phyloP scores from a whole-genome alignment of 2,888 invertebrate genomes.

The Orthosia gracilis region DNA sequence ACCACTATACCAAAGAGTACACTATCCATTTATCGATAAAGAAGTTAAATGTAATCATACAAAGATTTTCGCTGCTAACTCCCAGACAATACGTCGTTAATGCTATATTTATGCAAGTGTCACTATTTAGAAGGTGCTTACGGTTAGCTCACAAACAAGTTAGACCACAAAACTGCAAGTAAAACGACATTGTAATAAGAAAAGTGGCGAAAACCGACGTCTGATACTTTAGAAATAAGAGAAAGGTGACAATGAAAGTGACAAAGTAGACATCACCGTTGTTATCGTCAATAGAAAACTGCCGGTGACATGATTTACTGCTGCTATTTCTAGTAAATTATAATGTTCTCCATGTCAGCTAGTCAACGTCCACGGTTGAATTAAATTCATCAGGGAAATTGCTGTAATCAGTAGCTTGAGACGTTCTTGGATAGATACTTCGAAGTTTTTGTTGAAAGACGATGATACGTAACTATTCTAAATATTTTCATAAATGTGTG shows the following conservation, averaged over 20 bases:
- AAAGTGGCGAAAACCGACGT: slow-evolving; percentile 49
- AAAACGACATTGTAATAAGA: slow-evolving; percentile 36
- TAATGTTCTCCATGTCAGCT: neutral
- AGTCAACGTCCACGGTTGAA: neutral
- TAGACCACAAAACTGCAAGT: slow-evolving; percentile 53
- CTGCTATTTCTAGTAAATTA: slow-evolving; percentile 23
- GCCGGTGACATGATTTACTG: slow-evolving; percentile 31
- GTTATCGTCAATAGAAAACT: slow-evolving; percentile 59
- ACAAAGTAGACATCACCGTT: slow-evolving; percentile 47
- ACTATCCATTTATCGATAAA: neutral
- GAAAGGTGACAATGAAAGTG: slow-evolving; percentile 74
- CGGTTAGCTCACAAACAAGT: slow-evolving; percentile 30
- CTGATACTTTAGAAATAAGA: slow-evolving; percentile 52
- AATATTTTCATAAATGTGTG: neutral
- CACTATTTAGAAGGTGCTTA: slow-evolving; percentile 2
- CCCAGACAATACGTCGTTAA: slow-evolving; percentile 20
- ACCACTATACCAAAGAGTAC: neutral
- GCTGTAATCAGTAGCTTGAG: neutral
- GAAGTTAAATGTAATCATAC: neutral
- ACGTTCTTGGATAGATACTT: neutral
- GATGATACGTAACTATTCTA: neutral
- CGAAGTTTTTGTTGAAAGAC: neutral
- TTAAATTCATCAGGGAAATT: neutral
- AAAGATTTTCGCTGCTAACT: neutral
- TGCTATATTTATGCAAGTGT: slow-evolving; percentile 17